A percentile compares a stretch with the other conserved stretches of the same genome.
Conservation (phyloP, 2,113 vertebrate species). For the Illadopsis cleaveri region DNA sequence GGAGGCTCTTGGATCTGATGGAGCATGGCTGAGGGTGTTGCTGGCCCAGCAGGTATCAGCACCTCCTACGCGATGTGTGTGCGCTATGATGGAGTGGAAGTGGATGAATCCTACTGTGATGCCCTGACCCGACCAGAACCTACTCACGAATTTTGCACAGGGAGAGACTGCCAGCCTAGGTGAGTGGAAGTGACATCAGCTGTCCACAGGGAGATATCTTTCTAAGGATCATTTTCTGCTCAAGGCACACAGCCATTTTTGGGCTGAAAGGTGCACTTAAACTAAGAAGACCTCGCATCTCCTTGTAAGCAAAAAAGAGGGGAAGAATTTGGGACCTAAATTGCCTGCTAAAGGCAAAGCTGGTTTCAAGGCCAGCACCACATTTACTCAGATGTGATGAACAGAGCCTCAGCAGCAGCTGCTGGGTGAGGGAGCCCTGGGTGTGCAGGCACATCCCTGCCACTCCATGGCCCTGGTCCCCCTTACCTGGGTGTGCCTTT, state of each 20-base stretch:
- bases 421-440: not conserved
- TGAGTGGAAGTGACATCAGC: slow-evolving; percentile 34
- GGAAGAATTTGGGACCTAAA: not conserved
- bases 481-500: slow-evolving; percentile 1
- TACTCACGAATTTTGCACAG: slow-evolving; percentile 86
- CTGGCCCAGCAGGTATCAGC: slow-evolving; percentile 77
- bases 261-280: not conserved
- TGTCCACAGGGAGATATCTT: not conserved
- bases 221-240: not conserved
- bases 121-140: slow-evolving; percentile 85
- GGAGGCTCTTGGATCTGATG: not conserved
- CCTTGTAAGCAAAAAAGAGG: not conserved
- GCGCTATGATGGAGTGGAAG: slow-evolving; percentile 85
- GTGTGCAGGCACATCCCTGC: not conserved
- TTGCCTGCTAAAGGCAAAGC: not conserved
- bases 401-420: not conserved
- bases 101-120: slow-evolving; percentile 85
- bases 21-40: not conserved
- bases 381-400: not conserved
- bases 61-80: slow-evolving; percentile 82
- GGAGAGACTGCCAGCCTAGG: slow-evolving; percentile 88
- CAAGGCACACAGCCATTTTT: not conserved
- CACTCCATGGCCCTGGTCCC: not conserved
- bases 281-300: not conserved
- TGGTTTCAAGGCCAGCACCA: not conserved